phyloP scores from a whole-genome alignment of 2,113 vertebrate genomes.

The Sisor rabdophorus region DNA sequence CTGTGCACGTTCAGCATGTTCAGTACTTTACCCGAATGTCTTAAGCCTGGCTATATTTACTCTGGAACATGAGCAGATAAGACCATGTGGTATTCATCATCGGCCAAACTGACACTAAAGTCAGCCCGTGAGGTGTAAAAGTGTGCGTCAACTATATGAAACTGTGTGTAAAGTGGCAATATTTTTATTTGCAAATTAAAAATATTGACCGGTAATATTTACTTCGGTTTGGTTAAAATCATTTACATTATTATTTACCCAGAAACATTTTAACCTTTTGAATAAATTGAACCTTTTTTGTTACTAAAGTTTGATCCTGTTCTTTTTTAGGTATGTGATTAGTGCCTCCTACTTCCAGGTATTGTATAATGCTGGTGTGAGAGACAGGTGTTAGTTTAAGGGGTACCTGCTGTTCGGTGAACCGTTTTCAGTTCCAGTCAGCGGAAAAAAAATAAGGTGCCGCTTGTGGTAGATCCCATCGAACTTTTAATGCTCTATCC shows the following conservation, averaged over 20 bases:
- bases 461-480: too few species aligned
- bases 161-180: background rate
- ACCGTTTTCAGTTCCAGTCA: constrained; percentile 59
- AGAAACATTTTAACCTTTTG: background rate
- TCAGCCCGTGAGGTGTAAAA: constrained; percentile 19
- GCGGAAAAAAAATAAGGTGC: constrained; percentile 42
- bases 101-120: constrained; percentile 53
- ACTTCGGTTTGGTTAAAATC: background rate
- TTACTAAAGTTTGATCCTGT: too few species aligned
- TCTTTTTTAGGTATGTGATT: constrained; percentile 12
- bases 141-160: background rate
- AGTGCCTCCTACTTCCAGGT: constrained; percentile 13
- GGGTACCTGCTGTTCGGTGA: constrained; percentile 64
- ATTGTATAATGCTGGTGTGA: constrained; percentile 18
- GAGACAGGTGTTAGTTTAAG: constrained; percentile 34
- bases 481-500: constrained; percentile 29
- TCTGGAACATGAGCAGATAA: constrained; percentile 68
- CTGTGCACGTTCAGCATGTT: constrained; percentile 30
- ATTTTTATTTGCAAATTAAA: background rate
- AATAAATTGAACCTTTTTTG: too few species aligned
- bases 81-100: constrained; percentile 50
- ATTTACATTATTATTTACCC: background rate
- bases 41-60: constrained; percentile 65
- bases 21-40: constrained; percentile 38
- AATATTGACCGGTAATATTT: too few species aligned